A percentile compares a stretch with the other conserved stretches of the same genome.
phyloP scores from a whole-genome alignment of 2,797 vertebrate species.

The Nyctibius grandis region DNA sequence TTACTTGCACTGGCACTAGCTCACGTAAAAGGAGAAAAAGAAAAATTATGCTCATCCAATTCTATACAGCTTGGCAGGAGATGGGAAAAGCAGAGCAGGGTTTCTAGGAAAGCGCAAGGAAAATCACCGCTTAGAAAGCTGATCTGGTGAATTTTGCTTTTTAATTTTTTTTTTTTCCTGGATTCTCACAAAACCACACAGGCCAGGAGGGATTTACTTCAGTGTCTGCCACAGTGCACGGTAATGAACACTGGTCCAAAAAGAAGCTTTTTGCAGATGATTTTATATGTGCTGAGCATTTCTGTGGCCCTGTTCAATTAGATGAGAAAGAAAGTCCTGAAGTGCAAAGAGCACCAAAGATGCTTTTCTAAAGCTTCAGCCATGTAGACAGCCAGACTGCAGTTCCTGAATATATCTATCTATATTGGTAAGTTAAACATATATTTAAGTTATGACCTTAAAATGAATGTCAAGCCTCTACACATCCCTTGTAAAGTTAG shows the following conservation, averaged over 20 bases:
- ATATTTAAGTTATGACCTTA: not conserved
- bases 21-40: not conserved
- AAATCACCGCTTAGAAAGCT: slow-evolving; percentile 56
- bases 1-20: not conserved
- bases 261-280: slow-evolving; percentile 2
- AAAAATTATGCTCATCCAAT: slow-evolving; percentile 50
- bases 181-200: slow-evolving; percentile 19
- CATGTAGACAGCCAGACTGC: not conserved
- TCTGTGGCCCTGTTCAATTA: not conserved
- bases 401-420: not conserved
- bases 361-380: not conserved
- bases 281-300: not conserved
- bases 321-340: not conserved
- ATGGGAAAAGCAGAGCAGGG: slow-evolving; percentile 57
- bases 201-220: slow-evolving; percentile 31
- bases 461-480: not conserved
- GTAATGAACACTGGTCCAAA: not conserved
- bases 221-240: not conserved
- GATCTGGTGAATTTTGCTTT: slow-evolving; percentile 34
- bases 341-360: not conserved
- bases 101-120: slow-evolving; percentile 58
- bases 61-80: slow-evolving; percentile 46
- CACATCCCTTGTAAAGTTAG: not conserved
- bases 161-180: not conserved
- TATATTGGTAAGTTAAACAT: not conserved